Percentiles rank a stretch among this genome's conserved stretches.
These are phyloP conservation scores for Sturnira hondurensis DNA, from an alignment of 2,113 vertebrate genomes.

Conservation along the genomic window DNA sequence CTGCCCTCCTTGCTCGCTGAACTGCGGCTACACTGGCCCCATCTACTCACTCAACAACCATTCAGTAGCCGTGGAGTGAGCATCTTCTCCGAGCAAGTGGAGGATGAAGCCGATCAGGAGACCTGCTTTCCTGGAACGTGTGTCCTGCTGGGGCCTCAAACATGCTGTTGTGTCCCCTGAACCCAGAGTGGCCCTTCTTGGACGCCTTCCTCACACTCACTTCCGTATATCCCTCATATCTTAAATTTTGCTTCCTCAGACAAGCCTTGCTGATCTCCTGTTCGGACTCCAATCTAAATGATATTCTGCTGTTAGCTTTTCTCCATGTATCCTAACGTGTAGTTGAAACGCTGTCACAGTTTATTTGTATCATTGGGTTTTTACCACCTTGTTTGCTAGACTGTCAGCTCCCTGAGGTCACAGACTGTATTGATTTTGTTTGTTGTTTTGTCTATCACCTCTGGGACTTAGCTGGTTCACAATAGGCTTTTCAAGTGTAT, in stretches of 20 bases:
- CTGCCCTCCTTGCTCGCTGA: background rate
- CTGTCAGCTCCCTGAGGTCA: background rate
- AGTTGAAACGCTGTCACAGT: background rate
- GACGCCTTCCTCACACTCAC: background rate
- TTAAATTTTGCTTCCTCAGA: background rate
- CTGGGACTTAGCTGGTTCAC: background rate
- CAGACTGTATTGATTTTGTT: background rate
- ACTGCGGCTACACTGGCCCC: background rate
- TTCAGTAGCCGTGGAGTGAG: background rate
- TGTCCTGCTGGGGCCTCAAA: background rate
- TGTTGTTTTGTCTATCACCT: background rate
- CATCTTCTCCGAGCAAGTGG: background rate
- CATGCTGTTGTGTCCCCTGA: fast-evolving
- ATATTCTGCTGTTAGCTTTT: background rate
- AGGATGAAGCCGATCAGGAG: background rate
- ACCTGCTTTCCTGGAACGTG: background rate
- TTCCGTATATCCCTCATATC: background rate
- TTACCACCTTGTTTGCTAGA: background rate
- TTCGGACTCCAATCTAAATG: background rate
- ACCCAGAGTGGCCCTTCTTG: background rate
- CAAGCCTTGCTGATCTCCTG: background rate
- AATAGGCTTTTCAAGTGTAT: background rate
- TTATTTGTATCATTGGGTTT: background rate
- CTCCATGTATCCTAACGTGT: background rate
- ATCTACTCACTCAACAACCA: background rate